A percentile compares a stretch with the other conserved stretches of the same genome.
Conservation (phyloP, 2,113 vertebrate species). For the Sceloporus tristichus region DNA sequence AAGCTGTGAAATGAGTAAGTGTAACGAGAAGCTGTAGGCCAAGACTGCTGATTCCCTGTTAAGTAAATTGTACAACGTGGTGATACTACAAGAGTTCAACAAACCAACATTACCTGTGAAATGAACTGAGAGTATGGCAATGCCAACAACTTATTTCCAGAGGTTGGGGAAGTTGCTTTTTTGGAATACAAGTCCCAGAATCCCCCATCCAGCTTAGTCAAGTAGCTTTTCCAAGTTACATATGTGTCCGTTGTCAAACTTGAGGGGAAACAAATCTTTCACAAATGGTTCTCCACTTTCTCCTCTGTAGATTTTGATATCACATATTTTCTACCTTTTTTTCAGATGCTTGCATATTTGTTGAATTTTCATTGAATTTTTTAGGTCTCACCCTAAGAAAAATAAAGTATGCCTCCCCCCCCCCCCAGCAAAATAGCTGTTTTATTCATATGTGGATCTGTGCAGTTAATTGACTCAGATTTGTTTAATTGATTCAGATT, state of each 20-base stretch:
- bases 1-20: background rate
- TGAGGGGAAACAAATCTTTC: background rate
- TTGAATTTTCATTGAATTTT: background rate
- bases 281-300: background rate
- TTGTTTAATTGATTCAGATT: background rate
- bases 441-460: background rate
- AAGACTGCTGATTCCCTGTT: background rate
- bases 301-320: background rate
- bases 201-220: too few species aligned
- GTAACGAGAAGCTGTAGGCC: background rate
- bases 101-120: background rate
- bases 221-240: background rate
- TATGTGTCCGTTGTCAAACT: too few species aligned
- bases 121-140: background rate
- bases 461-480: background rate
- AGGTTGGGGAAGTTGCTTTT: background rate
- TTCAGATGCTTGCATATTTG: background rate
- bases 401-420: background rate
- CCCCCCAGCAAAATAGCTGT: background rate
- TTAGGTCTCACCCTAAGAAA: background rate
- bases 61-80: background rate
- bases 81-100: background rate
- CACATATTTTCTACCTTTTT: background rate
- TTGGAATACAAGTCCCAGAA: background rate
- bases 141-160: background rate